Evolutionary conservation across 2,797 vertebrate species (phyloP).

Genomic region (Staurois parvus): DNA sequence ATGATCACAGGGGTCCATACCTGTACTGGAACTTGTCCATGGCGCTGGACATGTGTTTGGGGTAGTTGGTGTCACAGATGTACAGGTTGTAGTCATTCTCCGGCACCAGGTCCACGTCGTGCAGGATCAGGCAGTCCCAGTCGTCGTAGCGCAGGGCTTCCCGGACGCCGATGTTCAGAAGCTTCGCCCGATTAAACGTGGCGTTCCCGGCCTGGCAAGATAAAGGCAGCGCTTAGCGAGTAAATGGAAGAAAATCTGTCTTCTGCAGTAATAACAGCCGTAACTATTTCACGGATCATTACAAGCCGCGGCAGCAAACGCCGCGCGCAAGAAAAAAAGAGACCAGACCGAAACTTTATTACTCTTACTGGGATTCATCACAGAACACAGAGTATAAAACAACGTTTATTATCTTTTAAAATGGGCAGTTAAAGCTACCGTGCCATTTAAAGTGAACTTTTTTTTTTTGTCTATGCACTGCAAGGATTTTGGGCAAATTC

Average conservation of each 20-base stretch:
- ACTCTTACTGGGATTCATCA: conserved; percentile 11
- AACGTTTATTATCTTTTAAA: not conserved
- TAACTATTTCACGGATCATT: conserved; percentile 31
- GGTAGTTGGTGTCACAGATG: conserved; percentile 71
- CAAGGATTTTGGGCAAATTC: too few relatives aligned
- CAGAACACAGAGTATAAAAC: not conserved
- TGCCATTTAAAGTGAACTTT: too few relatives aligned
- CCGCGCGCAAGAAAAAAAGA: too few relatives aligned
- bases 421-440: not conserved
- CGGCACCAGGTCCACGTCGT: conserved; percentile 73
- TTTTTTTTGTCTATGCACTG: too few relatives aligned
- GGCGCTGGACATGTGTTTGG: conserved; percentile 75
- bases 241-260: not conserved
- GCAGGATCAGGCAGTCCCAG: conserved; percentile 76
- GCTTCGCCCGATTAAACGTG: conserved; percentile 75
- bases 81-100: conserved; percentile 77
- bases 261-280: conserved; percentile 6
- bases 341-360: not conserved
- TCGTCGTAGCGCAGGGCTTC: conserved; percentile 75
- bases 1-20: conserved; percentile 61
- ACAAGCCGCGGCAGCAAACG: not conserved
- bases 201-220: conserved; percentile 67
- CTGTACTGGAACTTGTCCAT: conserved; percentile 75
- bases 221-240: conserved; percentile 4
- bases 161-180: conserved; percentile 74